phyloP scores from a whole-genome alignment of 2,797 vertebrate species.

The Monodelphis domestica region DNA sequence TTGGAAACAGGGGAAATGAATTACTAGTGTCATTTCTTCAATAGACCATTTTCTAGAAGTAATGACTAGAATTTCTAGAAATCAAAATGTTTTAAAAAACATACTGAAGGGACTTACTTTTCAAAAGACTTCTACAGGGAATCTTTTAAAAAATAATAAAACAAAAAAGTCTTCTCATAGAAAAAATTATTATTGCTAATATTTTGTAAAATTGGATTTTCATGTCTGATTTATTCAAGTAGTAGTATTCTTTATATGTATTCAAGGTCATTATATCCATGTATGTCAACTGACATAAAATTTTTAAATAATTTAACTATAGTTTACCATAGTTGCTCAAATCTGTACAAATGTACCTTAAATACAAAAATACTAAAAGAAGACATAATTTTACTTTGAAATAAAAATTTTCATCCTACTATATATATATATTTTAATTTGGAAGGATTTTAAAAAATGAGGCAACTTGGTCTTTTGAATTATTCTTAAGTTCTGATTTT shows the following conservation, averaged over 20 bases:
- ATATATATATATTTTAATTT: too few species aligned
- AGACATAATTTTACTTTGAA: neutral
- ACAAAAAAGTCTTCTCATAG: slow-evolving; percentile 7
- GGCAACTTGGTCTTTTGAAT: neutral
- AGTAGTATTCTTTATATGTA: neutral
- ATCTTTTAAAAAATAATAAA: neutral
- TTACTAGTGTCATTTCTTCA: neutral
- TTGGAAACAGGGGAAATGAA: neutral
- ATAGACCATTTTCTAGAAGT: neutral
- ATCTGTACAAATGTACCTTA: neutral
- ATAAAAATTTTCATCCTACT: neutral
- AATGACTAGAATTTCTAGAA: slow-evolving; percentile 19
- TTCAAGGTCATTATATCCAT: neutral
- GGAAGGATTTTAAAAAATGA: too few species aligned
- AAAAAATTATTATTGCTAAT: neutral
- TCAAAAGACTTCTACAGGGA: neutral
- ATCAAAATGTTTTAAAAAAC: slow-evolving; percentile 15
- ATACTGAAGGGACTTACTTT: neutral
- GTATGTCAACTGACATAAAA: neutral
- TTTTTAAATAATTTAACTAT: neutral
- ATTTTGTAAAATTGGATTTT: neutral
- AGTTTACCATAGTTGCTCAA: neutral
- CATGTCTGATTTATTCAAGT: neutral
- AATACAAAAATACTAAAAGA: neutral
- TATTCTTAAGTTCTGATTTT: neutral